Evolutionary conservation across 2,888 invertebrate genomes (phyloP), one percentile per base, ranked within the genome.

Genomic region (Drosophila subquinaria): DNA sequence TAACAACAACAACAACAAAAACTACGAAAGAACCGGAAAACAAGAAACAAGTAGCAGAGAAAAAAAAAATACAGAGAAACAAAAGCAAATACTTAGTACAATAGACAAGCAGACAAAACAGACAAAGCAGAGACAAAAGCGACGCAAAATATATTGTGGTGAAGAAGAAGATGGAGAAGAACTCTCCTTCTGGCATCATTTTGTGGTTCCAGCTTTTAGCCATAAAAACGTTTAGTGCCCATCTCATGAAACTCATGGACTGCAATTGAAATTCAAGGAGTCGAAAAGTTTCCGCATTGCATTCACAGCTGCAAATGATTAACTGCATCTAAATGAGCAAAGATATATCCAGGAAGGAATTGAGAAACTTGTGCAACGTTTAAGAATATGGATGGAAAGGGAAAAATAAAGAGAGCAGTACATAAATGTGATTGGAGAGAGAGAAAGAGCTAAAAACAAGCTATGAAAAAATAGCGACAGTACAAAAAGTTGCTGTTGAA

Each of bases 141-240:
- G 38, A 43, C 38, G 51, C 52, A 73, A 73, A 73, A 72, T 55
- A 61, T 51, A n/a, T n/a, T n/a, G n/a, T n/a, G 35, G 36, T 36
- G 15, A 36, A 30, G 8, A 30, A 30, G 23, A 27, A 17, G 17
- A 17, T 17, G 17, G 1, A 17, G 1, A 17, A 33, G 17, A 56
- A 56, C 20, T 43, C 36, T 40, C 11, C 23, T 38, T 23, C 20
- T 52, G 36, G 36, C 52, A 11, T 35, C 63, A n/a, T 48, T 62
- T 68, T 68, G 62, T 73, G 36, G 38, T 43, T 27, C 5, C 27
- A 47, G 43, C 67, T 62, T 62, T 56, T 48, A 50, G 56, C 50
- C 20, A 33, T 23, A 15, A 36, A 35, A 47, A 30, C 50, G 50
- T 43, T 62, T 42, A 51, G 56, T 23, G 30, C 45, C 8, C 30